Evolutionary conservation across 2,888 invertebrate species (phyloP), one percentile per base, ranked within the genome.

Genomic region (Ommatoiulus sabulosus): DNA sequence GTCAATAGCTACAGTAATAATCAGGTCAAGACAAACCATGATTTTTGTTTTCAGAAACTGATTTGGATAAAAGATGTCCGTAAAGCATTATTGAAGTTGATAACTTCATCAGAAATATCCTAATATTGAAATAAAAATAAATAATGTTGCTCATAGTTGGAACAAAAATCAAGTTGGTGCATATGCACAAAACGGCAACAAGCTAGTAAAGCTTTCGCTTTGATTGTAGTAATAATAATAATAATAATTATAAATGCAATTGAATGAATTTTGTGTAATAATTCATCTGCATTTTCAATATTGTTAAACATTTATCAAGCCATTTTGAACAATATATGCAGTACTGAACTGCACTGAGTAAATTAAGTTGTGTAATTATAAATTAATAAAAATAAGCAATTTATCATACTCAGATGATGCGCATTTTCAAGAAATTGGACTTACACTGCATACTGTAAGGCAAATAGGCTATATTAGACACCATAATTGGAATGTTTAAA

Each of bases 351-450:
- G 72, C 20, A 72, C 17, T 72, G 72, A 8, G 10, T 72, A n/a
- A 15, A 63, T 63, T 63, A 63, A 63, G 5, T 63, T 63, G 12
- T 63, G n/a, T 17, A 63, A 63, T 63, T n/a, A 10, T 5, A 63
- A 63, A 46, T 8, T 46, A 46, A 46, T 7, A 46, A 63, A 63
- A 63, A 5, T 63, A 63, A 63, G n/a, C 17, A 63, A 63, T 63
- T n/a, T n/a, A 63, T 5, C 63, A 6, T 12, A 52, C 52, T 15
- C 46, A 7, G 46, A 46, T 46, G 46, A 15, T 57, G 57, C 57
- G n/a, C 57, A 57, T 57, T 57, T 52, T 57, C 72, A 72, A 80
- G 24, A 80, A 80, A 35, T 20, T 80, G 24, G 80, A 35, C 35
- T 35, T 12, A 35, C 12, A 80, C 10, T 63, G 63, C n/a, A 63